Base-by-base conservation (phyloP, 2,888 invertebrate species). In the Drosophila neonasuta region DNA sequence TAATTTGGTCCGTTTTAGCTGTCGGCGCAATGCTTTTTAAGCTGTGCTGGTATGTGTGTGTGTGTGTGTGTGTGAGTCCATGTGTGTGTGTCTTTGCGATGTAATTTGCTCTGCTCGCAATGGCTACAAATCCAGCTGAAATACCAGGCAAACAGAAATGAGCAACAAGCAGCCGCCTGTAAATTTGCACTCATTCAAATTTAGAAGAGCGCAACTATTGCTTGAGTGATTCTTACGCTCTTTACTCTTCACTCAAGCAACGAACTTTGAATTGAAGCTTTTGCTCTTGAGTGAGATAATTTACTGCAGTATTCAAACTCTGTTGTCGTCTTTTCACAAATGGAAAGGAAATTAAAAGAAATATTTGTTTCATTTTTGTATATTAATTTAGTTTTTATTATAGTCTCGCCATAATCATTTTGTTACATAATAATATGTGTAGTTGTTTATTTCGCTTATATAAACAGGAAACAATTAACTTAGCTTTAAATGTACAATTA, bases 401-500 rank as follows among this genome's bases (percentile, higher is more conserved):
- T 68, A 77, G 77, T 57, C 79, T 68, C 13, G 72, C 77, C 63
- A 79, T 75, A 77, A 79, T 79, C 58, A 55, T 75, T 66, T 66
- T 61, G 59, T 72, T 81, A 79, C 65, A 81, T 84, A 65, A 55
- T 74, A 69, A 64, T 71, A 85, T 80, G 46, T 72, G 68, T 83
- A 64, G 55, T 70, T 77, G 63, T 81, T 77, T 70, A 79, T 69
- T 71, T 86, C 62, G 85, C 85, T 81, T 81, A 81, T 74, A 81
- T 71, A 81, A 86, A 81, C 87, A 81, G 81, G 81, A 81, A 81
- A 81, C 81, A 84, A 81, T 81, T 76, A 81, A 78, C 87, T 81
- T 81, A 81, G 71, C 82, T 69, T 84, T 76, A 84, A 51, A 69
- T 77, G 62, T 86, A 83, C 75, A 80, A 64, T 80, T 86, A 86